Percentiles rank a stretch among this genome's conserved stretches.
These are phyloP conservation scores for Cecidostiba fungosa DNA, from an alignment of 2,888 invertebrate species.

Conservation along the genomic window DNA sequence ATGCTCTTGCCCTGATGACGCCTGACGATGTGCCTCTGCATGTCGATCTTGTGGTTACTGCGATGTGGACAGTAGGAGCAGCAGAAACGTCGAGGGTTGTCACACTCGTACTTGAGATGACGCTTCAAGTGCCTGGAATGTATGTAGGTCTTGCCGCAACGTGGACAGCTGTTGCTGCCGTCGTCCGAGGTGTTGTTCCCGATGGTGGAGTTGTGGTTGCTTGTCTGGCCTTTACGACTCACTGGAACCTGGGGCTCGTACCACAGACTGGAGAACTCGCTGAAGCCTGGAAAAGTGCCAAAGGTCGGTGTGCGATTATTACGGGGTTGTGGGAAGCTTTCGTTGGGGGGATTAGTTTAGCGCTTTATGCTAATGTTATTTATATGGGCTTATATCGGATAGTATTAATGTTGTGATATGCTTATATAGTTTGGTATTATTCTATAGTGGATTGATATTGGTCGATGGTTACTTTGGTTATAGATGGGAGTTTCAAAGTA, in stretches of 20 bases:
- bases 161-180: constrained; percentile 46
- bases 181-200: background rate
- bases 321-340: background rate
- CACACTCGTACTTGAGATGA: constrained; percentile 78
- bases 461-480: background rate
- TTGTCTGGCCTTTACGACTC: background rate
- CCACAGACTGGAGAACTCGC: constrained; percentile 44
- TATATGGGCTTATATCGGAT: background rate
- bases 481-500: background rate
- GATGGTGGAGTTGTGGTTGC: background rate
- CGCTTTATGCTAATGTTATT: background rate
- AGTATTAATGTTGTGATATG: background rate
- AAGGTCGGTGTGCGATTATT: background rate
- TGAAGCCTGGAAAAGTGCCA: constrained; percentile 43
- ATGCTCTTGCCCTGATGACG: constrained; percentile 60
- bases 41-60: constrained; percentile 80
- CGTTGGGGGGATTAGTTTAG: background rate
- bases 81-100: constrained; percentile 76
- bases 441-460: background rate
- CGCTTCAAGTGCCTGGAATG: constrained; percentile 56
- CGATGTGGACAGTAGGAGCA: constrained; percentile 71
- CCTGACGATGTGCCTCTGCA: constrained; percentile 56
- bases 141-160: constrained; percentile 57
- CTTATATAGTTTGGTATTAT: background rate
- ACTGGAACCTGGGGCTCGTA: constrained; percentile 48